phyloP scores from a whole-genome alignment of 35 echinoderm and acorn worm genomes.

The Lytechinus pictus region DNA sequence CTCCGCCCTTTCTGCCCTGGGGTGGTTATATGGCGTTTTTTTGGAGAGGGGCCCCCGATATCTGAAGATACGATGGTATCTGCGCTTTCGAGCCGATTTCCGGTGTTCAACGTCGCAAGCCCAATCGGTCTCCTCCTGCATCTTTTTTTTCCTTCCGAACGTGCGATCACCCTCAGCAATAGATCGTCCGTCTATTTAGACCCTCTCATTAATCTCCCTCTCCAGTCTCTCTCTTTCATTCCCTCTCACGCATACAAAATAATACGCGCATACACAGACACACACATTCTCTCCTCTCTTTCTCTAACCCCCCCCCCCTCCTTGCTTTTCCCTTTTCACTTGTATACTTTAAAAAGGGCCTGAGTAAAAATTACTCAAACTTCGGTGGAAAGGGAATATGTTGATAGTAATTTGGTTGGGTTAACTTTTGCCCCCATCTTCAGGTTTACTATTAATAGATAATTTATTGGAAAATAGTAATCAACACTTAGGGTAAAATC shows the following conservation, averaged over 20 bases:
- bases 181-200: neutral
- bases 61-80: constrained; percentile 6
- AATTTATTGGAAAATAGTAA: too few species aligned
- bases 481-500: too few species aligned
- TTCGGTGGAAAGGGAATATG: too few species aligned
- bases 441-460: too few species aligned
- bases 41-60: neutral
- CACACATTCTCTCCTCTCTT: neutral
- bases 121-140: neutral
- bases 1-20: neutral
- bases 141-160: neutral
- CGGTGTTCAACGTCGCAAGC: neutral
- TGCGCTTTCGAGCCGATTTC: constrained; percentile 35
- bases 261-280: too few species aligned
- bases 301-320: neutral
- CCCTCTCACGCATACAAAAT: neutral
- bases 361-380: too few species aligned
- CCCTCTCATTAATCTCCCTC: neutral
- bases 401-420: too few species aligned
- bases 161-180: neutral
- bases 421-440: too few species aligned
- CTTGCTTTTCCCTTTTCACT: neutral
- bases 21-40: constrained; percentile 9
- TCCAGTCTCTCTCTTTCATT: neutral
- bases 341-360: neutral